Conservation (phyloP, 2,888 invertebrate genomes). For the Scelioninae gen. 1 region DNA sequence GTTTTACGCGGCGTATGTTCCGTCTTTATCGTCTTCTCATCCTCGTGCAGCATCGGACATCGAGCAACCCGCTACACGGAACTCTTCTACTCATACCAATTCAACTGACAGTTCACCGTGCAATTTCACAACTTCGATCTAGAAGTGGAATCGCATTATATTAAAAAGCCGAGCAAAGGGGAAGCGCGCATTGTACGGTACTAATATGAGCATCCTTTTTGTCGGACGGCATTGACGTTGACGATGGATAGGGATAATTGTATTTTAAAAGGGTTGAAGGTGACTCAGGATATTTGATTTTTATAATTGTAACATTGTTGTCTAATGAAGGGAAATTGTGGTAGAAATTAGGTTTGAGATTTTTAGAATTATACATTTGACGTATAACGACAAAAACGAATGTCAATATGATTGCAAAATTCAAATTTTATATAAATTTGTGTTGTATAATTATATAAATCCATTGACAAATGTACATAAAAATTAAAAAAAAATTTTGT, state of each 20-base stretch:
- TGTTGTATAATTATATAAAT: no score
- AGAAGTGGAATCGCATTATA: conserved; percentile 64
- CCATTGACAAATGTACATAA: no score
- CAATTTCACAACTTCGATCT: conserved; percentile 70
- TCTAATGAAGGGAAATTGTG: no score
- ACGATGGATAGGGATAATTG: conserved; percentile 43
- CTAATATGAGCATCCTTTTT: conserved; percentile 60
- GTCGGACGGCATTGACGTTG: conserved; percentile 34
- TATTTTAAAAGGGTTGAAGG: conserved; percentile 4
- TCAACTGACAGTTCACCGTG: conserved; percentile 72
- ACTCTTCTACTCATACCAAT: conserved; percentile 73
- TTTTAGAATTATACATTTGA: no score
- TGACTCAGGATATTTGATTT: neutral
- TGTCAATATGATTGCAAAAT: no score
- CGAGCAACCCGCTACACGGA: conserved; percentile 74
- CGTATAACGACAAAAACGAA: no score
- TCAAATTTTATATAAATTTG: no score
- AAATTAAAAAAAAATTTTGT: no score
- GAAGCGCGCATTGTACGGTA: conserved; percentile 42
- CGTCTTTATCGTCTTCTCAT: conserved; percentile 60
- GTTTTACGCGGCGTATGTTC: conserved; percentile 43
- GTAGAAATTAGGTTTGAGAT: no score
- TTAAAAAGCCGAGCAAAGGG: conserved; percentile 52
- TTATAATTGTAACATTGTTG: no score
- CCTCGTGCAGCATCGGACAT: conserved; percentile 58